Evolutionary conservation across 2,113 vertebrate genomes (phyloP).

Genomic region (Cygnus atratus): DNA sequence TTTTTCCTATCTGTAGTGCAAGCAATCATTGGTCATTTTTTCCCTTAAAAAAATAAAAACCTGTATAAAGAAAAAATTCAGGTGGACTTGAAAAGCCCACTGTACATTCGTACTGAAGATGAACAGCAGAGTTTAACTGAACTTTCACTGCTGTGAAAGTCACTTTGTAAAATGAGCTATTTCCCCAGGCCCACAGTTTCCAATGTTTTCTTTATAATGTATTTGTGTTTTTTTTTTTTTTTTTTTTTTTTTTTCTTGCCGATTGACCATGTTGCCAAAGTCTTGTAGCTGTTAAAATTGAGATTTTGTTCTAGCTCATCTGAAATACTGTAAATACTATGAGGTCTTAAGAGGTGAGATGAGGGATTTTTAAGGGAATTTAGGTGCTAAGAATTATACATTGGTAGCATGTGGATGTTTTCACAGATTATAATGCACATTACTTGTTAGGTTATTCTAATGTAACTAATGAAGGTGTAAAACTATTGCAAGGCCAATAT

Average conservation of each 20-base stretch:
- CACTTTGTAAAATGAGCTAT: not conserved
- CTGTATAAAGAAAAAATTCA: not conserved
- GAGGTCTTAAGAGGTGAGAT: not conserved
- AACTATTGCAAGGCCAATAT: not conserved
- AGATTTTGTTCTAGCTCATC: not conserved
- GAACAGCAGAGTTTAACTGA: not conserved
- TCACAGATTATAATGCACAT: not conserved
- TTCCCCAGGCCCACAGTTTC: not conserved
- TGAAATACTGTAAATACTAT: not conserved
- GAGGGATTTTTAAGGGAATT: not conserved
- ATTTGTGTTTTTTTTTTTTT: not conserved
- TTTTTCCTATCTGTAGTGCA: not conserved
- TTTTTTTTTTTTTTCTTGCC: no score
- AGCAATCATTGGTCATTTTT: not conserved
- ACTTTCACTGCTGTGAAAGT: not conserved
- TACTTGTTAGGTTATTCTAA: not conserved
- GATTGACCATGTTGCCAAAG: not conserved
- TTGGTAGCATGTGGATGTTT: not conserved
- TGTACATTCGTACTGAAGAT: not conserved
- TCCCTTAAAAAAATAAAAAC: not conserved
- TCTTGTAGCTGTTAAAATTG: not conserved
- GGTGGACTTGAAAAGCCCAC: not conserved
- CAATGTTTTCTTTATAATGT: not conserved
- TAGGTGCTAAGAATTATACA: not conserved
- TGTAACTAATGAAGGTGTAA: not conserved